Base-by-base conservation (phyloP, 2,113 vertebrate species). In the Notarius lentiginosus region DNA sequence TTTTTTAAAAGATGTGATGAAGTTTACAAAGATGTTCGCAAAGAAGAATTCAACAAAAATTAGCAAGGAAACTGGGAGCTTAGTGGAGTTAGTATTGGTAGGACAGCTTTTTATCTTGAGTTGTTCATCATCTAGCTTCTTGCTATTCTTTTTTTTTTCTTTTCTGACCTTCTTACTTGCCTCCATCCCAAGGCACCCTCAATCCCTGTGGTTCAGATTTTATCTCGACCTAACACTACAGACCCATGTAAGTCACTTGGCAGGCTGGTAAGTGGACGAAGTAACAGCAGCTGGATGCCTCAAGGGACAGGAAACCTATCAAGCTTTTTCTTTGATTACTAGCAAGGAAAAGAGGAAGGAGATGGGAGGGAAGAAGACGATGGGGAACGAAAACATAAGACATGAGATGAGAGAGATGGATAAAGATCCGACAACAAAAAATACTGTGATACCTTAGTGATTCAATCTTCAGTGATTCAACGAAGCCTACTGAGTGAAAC, bases 231-330 rank as follows among this genome's bases (percentile, higher is more conserved):
- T 76, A 77, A 63, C 20, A 20, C 77, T 55, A 30, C 34, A 55
- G 82, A 87, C 56, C 79, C 86, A 51, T 86, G 90, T 90, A 90
- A 84, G 89, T 88, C 87, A 86, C 89, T 89, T 87, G 86, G 84
- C 85, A 82, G 87, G 82, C 63, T 79, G 87, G 87, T 88, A 88
- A 87, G 63, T 49, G 72, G 80, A 80, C 79, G 61, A 84, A 80
- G 87, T 88, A 87, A 91, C 84, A 83, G 47, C 89, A 87, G 61
- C 83, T 79, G 76, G 77, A 86, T 30, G 86, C 80, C 84, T 88
- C 81, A 86, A 80, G 80, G 63, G 72, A 90, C 83, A 82, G 86
- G 51, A 83, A 90, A 83, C 80, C 88, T 87, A 88, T 91, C 85
- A 85, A 79, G 66, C 70, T 56, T 81, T 84, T 87, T 87, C 82